Evolutionary conservation across 92 coral and sea anemone genomes (phyloP), one percentile per base, ranked within the genome.

Genomic region (Siderastrea radians): DNA sequence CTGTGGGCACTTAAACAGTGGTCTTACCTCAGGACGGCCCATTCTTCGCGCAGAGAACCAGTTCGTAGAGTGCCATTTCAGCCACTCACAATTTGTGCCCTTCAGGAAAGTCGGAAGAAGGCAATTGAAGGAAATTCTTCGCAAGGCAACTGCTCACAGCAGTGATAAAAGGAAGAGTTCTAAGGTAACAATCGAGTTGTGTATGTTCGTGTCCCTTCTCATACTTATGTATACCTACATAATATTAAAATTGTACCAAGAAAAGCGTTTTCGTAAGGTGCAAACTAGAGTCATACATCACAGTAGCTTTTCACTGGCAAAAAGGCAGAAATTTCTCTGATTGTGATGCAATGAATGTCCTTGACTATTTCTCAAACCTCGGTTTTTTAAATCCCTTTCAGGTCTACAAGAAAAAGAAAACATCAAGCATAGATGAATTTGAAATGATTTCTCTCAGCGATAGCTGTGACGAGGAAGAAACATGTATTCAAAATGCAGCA

Each of bases 21-120:
- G 51, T 17, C 61, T 84, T 16, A 49, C 54, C 51, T 61, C 74
- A 61, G 87, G 80, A 63, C 69, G 64, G 59, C 87, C 87, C 50
- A 72, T 84, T 63, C 87, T 84, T 52, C 73, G 63, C 43, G 80
- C 87, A 48, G 80, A 84, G 73, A 72, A 80, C 44, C 87, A 84
- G 59, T 84, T 84, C 49, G 78, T 84, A 47, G 80, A 13, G 26
- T 71, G 87, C 54, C 72, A 73, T 11, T 84, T 61, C 73, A 84
- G 73, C 80, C 11, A 80, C 44, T 38, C 80, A 62, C 59, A 84
- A 19, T 73, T 72, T 38, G 87, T 74, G 2, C 87, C 87, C 17
- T 58, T 49, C 1, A 84, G 80, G 43, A 84, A 52, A 12, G 50
- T 84, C 13, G 74, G 63, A 38, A 74, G 50, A 51, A 62, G 19